Conservation (phyloP, 2,888 invertebrate species). For the Dicranocentrus wangi region DNA sequence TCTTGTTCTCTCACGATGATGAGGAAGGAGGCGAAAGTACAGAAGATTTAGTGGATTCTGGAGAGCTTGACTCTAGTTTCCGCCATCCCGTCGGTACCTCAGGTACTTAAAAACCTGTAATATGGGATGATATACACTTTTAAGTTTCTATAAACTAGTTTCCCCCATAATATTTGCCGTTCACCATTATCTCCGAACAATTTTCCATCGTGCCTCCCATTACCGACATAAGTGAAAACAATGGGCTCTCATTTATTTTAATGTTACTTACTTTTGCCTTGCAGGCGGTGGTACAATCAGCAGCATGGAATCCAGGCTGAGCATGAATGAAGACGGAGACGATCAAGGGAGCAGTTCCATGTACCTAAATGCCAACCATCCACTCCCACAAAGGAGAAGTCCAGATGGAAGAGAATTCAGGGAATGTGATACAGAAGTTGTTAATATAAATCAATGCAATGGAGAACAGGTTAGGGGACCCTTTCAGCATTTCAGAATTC, state of each 20-base stretch:
- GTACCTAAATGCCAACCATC: slow-evolving; percentile 50
- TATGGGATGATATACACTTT: background rate
- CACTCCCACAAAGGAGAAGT: slow-evolving; percentile 70
- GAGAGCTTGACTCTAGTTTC: slow-evolving; percentile 60
- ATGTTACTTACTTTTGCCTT: slow-evolving; percentile 47
- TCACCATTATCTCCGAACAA: background rate
- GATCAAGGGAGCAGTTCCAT: slow-evolving; percentile 56
- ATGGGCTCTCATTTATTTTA: slow-evolving; percentile 57
- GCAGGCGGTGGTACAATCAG: slow-evolving; percentile 62
- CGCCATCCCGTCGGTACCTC: slow-evolving; percentile 50
- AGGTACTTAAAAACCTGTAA: slow-evolving; percentile 34
- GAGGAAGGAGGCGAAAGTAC: slow-evolving; percentile 74
- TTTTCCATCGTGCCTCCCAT: slow-evolving; percentile 32
- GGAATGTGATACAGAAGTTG: slow-evolving; percentile 69
- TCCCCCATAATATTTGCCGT: background rate
- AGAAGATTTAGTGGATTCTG: slow-evolving; percentile 63
- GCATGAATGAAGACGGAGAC: slow-evolving; percentile 56
- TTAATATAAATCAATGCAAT: slow-evolving; percentile 68
- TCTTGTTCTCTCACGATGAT: slow-evolving; percentile 82
- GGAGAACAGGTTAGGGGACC: slow-evolving; percentile 70
- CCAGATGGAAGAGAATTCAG: slow-evolving; percentile 72
- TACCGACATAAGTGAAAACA: slow-evolving; percentile 50
- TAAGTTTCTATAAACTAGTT: too few relatives aligned
- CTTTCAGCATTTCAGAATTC: slow-evolving; percentile 71
- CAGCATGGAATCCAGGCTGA: slow-evolving; percentile 55